These are phyloP conservation scores for Homarus americanus DNA, from an alignment of 1,140 invertebrate species.

Conservation along the genomic window DNA sequence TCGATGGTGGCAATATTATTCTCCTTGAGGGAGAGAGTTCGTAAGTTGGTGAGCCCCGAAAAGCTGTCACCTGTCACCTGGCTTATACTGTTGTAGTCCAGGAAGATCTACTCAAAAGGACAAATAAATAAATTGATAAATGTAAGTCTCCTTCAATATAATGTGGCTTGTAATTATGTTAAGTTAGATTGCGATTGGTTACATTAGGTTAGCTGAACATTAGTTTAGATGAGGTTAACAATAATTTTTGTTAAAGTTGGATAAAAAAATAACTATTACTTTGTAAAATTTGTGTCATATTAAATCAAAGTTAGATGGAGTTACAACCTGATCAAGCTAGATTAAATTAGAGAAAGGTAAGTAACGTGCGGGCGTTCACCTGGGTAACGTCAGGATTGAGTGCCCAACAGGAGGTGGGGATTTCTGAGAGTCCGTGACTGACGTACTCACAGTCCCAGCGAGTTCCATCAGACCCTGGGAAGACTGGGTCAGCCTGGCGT, in stretches of 20 bases:
- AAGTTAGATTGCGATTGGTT: too few species aligned
- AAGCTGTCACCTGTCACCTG: not conserved
- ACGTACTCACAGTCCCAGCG: constrained; percentile 63
- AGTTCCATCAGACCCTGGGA: constrained; percentile 20
- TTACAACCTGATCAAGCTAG: too few species aligned
- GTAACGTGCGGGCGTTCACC: constrained; percentile 20
- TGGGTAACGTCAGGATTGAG: constrained; percentile 42
- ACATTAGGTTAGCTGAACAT: too few species aligned
- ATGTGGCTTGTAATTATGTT: too few species aligned
- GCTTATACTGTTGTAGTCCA: constrained; percentile 35
- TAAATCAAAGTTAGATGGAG: too few species aligned
- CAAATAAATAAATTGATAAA: not conserved
- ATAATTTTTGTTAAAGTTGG: too few species aligned
- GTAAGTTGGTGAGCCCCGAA: constrained; percentile 1
- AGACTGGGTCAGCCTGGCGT: constrained; percentile 42
- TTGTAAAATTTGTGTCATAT: too few species aligned
- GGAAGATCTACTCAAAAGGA: constrained; percentile 3
- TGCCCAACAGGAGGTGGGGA: constrained; percentile 33
- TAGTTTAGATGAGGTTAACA: too few species aligned
- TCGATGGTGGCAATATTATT: not conserved
- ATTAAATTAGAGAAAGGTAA: too few species aligned
- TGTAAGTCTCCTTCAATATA: too few species aligned
- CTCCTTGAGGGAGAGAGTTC: constrained; percentile 18
- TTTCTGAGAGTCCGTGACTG: not conserved
- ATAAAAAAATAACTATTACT: too few species aligned